Base-by-base conservation (phyloP, 2,888 invertebrate genomes). In the Cremastinae sp. region DNA sequence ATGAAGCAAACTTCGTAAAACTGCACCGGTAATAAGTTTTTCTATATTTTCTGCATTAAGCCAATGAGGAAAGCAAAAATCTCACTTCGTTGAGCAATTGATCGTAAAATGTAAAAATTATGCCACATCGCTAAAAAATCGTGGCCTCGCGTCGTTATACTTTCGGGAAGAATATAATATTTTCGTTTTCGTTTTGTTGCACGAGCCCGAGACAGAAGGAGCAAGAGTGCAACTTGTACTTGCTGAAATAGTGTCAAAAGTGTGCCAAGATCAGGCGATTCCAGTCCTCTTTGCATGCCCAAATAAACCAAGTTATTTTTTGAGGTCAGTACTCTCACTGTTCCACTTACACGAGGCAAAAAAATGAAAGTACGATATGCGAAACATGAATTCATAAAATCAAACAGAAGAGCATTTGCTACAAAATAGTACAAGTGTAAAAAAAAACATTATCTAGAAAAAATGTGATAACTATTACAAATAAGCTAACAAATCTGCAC, bases 1-100 rank as follows among this genome's bases (percentile, higher is more conserved):
- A n/a, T 14, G 14, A 51, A 49, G 41, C 56, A 2, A 28, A 54
- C 4, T 20, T 34, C 43, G n/a, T 66, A 43, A n/a, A 53, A 36
- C 14, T 28, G 10, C 1, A n/a, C 20, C 20, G 64, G 20, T 51
- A 51, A 10, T 43, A 22, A 8, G 28, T 12, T 8, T 59, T 28
- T 61, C 22, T 22, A 22, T 43, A 20, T 12, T 64, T 7, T 47
- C 47, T 38, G 22, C 47, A 47, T 61, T 47, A 2, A 49, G 54
- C 9, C 41, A 16, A 41, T 3, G n/a, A 14, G 12, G 47, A 18
- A 53, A 65, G n/a, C n/a, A 53, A 47, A 34, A 68, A 38, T 45
- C 53, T 61, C 14, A 36, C 58, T 56, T 68, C 54, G 58, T 75
- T 73, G 78, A 78, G 72, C 73, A 73, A 72, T 65, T 69, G 53